These are phyloP conservation scores for Diabrotica virgifera DNA, from an alignment of 1,140 invertebrate species.

Conservation along the genomic window DNA sequence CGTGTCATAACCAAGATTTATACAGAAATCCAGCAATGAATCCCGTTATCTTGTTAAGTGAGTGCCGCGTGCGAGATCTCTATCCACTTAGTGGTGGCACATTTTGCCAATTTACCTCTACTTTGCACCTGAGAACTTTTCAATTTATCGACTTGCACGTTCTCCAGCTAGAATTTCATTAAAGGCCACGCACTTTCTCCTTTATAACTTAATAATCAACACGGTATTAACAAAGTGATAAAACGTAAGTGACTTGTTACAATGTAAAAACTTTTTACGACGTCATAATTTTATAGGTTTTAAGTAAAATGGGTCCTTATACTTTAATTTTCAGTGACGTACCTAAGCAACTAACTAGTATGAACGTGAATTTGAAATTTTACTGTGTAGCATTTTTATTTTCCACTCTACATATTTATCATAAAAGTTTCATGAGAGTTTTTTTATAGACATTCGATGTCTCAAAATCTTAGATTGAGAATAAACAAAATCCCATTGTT, in stretches of 20 bases:
- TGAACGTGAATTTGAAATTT: no score
- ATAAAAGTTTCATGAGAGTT: no score
- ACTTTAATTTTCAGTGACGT: no score
- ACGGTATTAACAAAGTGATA: background rate
- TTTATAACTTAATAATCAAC: background rate
- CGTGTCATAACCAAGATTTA: slow-evolving; percentile 20
- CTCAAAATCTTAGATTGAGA: no score
- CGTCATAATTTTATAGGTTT: no score
- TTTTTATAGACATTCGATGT: no score
- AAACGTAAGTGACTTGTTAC: background rate
- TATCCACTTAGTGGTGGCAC: slow-evolving; percentile 28
- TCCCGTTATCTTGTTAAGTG: slow-evolving; percentile 17
- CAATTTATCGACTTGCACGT: slow-evolving; percentile 19
- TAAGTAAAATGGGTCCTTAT: no score
- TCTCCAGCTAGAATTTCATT: background rate
- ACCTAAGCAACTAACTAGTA: no score
- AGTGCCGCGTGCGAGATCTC: slow-evolving; percentile 19
- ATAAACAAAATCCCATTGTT: no score
- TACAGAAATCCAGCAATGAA: slow-evolving; percentile 19
- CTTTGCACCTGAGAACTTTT: slow-evolving; percentile 36
- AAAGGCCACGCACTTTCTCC: background rate
- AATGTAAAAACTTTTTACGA: no score
- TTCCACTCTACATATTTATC: no score
- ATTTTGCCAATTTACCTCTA: slow-evolving; percentile 31
- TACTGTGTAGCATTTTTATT: no score